Conservation (phyloP, 2,113 vertebrate species). For the Pachycephala philippinensis region DNA sequence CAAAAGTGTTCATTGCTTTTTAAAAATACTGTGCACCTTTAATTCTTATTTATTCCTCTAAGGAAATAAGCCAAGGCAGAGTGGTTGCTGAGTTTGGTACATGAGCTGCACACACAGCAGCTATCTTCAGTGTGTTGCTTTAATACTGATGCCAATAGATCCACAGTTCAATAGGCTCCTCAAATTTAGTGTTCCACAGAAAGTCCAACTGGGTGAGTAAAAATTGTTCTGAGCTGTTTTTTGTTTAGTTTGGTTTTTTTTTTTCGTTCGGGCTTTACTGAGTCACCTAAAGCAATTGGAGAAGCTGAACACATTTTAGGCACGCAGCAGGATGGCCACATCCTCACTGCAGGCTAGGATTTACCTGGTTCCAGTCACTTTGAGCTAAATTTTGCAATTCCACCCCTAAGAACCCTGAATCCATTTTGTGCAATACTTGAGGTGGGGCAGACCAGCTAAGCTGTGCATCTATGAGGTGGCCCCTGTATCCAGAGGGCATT, state of each 20-base stretch:
- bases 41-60: not conserved
- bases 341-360: not conserved
- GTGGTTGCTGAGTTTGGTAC: not conserved
- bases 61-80: not conserved
- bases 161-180: not conserved
- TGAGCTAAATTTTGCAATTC: not conserved
- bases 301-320: not conserved
- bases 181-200: not conserved
- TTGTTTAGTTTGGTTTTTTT: not conserved
- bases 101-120: not conserved
- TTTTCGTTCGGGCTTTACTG: not conserved
- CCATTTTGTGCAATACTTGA: not conserved
- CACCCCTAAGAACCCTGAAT: not conserved
- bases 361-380: not conserved
- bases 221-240: not conserved
- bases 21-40: not conserved
- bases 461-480: not conserved
- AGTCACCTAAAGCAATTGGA: not conserved
- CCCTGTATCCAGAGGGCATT: not conserved
- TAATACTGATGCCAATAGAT: not conserved
- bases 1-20: not conserved
- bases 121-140: not conserved
- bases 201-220: not conserved
- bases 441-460: not conserved
- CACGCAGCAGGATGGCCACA: rapidly evolving